Evolutionary conservation across 2,797 vertebrate species (phyloP).

Genomic region (Enteromius viviparus): DNA sequence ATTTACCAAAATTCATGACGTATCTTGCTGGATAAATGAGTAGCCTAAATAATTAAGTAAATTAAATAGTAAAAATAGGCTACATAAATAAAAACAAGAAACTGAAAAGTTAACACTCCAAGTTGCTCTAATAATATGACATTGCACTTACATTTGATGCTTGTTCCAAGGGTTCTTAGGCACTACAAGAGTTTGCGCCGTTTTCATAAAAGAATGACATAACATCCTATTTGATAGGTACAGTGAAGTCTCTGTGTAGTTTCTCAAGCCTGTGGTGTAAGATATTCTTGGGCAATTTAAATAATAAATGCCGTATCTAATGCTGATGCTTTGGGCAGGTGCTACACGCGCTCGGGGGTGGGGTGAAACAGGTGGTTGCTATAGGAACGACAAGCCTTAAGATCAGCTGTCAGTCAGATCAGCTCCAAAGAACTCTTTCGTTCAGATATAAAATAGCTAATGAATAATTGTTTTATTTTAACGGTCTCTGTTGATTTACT

Average conservation of each 20-base stretch:
- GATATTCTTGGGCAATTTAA: slow-evolving; percentile 67
- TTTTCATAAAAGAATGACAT: slow-evolving; percentile 9
- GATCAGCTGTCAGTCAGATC: neutral
- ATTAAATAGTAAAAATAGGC: neutral
- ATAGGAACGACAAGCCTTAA: slow-evolving; percentile 41
- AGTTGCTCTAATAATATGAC: neutral
- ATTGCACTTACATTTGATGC: slow-evolving; percentile 26
- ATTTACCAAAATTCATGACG: neutral
- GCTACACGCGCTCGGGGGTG: slow-evolving; percentile 43
- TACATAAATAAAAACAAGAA: neutral
- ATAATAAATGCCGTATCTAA: slow-evolving; percentile 72
- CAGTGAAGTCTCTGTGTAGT: slow-evolving; percentile 51
- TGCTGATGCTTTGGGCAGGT: slow-evolving; percentile 41
- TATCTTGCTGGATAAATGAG: neutral
- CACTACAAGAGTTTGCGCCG: neutral
- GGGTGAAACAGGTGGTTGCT: slow-evolving; percentile 62
- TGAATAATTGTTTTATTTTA: neutral
- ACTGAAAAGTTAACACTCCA: neutral
- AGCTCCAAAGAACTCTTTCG: neutral
- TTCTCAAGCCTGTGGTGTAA: slow-evolving; percentile 50
- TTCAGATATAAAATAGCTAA: neutral
- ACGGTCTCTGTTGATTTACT: neutral
- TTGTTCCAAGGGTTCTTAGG: neutral
- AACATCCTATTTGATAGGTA: neutral
- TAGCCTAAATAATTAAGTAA: neutral